Evolutionary conservation across 1,140 invertebrate genomes (phyloP), one percentile per base, ranked within the genome.

Genomic region (Bombyx mori): DNA sequence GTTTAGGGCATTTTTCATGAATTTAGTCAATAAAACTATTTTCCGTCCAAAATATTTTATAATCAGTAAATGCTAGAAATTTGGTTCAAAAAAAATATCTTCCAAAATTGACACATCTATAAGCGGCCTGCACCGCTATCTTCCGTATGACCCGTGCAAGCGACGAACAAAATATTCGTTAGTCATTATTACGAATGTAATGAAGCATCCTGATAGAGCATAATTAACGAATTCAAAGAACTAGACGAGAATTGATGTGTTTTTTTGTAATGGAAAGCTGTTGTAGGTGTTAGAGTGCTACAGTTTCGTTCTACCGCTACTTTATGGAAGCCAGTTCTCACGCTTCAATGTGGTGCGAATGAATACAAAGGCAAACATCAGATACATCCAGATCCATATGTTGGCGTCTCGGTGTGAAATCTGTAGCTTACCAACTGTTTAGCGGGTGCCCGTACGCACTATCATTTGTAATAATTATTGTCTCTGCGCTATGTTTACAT

Each of bases 401-500:
- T 86, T 86, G 81, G 73, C 83, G 77, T 71, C 77, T 81, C 79
- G 73, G 83, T 86, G 83, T 86, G 83, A 86, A 86, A 83, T 85
- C 79, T 86, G 76, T 85, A 86, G 79, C 83, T 86, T 86, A 82
- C 83, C 71, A 76, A 82, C 80, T 86, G 76, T 85, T 86, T 86
- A 86, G 83, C 83, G 73, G 79, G 60, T 73, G 71, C 58, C 64
- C 63, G 77, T 83, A 83, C 77, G 73, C 71, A 76, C 79, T 83
- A 84, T 84, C 83, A 84, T 86, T 82, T 82, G 79, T 86, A 80
- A 83, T 84, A 82, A 86, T 86, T 86, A 86, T 86, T 86, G 79
- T 84, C 79, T 86, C 71, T 65, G 60, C 71, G 81, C 71, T 75
- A 86, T 86, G 74, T 86, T 86, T 79, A 75, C 79, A 66, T 72